A percentile compares a stretch with the other conserved stretches of the same genome.
These are phyloP conservation scores for Chunga burmeisteri DNA, from an alignment of 2,113 vertebrate species.

Conservation along the genomic window DNA sequence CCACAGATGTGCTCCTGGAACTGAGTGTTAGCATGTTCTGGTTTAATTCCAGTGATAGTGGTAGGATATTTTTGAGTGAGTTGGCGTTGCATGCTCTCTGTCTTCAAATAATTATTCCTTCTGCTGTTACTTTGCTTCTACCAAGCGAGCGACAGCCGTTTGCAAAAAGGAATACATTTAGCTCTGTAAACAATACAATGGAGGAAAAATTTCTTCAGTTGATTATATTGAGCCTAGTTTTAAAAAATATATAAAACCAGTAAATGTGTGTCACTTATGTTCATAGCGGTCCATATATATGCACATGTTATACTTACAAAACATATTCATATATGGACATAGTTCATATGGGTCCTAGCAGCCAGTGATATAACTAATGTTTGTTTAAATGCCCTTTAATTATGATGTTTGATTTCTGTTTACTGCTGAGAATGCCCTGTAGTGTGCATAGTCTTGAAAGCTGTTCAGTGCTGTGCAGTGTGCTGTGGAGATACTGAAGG, in stretches of 20 bases:
- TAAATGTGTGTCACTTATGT: not conserved
- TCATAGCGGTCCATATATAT: not conserved
- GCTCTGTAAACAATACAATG: not conserved
- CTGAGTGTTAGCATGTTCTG: not conserved
- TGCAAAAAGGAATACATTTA: not conserved
- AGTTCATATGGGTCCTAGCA: not conserved
- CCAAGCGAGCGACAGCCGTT: not conserved
- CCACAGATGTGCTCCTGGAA: conserved; percentile 13
- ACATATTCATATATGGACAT: no score
- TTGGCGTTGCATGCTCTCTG: not conserved
- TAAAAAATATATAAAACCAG: not conserved
- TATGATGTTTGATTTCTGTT: not conserved
- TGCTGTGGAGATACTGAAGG: not conserved
- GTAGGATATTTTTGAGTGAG: not conserved
- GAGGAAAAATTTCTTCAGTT: not conserved
- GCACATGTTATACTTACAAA: not conserved
- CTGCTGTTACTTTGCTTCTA: not conserved
- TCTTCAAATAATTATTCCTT: not conserved
- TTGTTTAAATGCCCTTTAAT: not conserved
- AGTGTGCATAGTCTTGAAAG: not conserved
- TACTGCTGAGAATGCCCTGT: not conserved
- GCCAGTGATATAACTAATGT: not conserved
- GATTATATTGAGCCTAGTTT: not conserved
- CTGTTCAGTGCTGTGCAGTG: not conserved
- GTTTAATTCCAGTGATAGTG: not conserved